Base-by-base conservation (phyloP, 2,888 invertebrate species). In the Leucania comma region DNA sequence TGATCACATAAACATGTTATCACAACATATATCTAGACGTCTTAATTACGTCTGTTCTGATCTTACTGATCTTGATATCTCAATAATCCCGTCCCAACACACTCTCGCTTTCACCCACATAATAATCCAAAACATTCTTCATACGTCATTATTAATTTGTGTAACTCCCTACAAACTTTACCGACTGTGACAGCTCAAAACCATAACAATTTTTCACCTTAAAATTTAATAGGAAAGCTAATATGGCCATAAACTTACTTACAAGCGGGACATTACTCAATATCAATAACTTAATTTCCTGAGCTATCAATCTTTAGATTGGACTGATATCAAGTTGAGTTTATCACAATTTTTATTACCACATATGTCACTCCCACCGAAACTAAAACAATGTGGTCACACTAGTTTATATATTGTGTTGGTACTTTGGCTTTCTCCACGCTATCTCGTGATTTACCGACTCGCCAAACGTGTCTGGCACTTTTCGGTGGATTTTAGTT, bases 391-490 rank as follows among this genome's bases (percentile, higher is more conserved):
- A 79, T 83, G 87, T 87, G 88, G 88, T 74, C 83, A 88, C 87
- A 82, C 83, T 85, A 87, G 78, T 85, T 84, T 83, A 86, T 84
- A 82, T 84, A 84, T 78, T 85, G 86, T 86, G 80, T 73, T 85
- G 89, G 86, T 87, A 84, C 87, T 88, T 87, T 83, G 87, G 90
- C 92, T 92, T 92, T 92, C 92, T 89, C 91, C 86, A 83, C 86
- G 87, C 83, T 89, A 89, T 90, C 89, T 86, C 72, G 89, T 93
- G 93, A 92, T 93, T 92, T 93, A 93, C 91, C 63, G 88, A 86
- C 91, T 91, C 87, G 91, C 91, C 86, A 91, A 92, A 90, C 93
- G 84, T 87, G 90, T 89, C 86, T 84, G 82, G 70, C 73, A 81
- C 69, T 80, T 85, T 89, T 84, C 78, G 86, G 86, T 82, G 50